Conservation (phyloP, 2,888 invertebrate species). For the Zeuzera pyrina region DNA sequence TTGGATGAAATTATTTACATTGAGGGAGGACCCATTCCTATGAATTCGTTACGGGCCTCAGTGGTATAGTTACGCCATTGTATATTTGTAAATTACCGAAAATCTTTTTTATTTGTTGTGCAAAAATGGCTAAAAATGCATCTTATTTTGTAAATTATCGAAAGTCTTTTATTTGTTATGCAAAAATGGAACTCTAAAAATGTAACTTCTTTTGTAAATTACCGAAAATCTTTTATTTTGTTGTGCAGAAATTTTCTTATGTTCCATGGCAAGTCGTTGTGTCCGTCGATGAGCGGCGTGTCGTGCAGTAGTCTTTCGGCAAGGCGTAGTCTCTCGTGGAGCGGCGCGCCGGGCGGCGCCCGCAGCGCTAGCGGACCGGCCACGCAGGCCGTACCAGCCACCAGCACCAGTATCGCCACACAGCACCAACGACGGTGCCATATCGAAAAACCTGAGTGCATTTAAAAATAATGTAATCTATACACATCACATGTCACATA, state of each 20-base stretch:
- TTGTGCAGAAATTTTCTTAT: slow-evolving; percentile 92
- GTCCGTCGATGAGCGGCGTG: slow-evolving; percentile 87
- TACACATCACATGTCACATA: neutral
- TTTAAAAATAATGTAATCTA: neutral
- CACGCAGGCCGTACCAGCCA: slow-evolving; percentile 85
- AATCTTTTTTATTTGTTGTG: too few relatives aligned
- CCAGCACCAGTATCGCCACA: slow-evolving; percentile 81
- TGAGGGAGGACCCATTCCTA: too few relatives aligned
- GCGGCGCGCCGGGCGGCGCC: slow-evolving; percentile 82
- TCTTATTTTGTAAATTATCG: too few relatives aligned
- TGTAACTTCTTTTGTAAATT: too few relatives aligned
- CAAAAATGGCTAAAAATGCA: too few relatives aligned
- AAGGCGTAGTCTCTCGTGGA: slow-evolving; percentile 82
- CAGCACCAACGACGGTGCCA: slow-evolving; percentile 82
- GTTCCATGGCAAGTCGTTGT: slow-evolving; percentile 94
- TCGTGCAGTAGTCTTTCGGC: slow-evolving; percentile 82
- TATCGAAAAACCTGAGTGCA: slow-evolving; percentile 42
- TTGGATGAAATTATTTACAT: too few relatives aligned
- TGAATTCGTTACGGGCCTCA: too few relatives aligned
- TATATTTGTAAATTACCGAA: too few relatives aligned
- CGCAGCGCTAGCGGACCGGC: slow-evolving; percentile 85
- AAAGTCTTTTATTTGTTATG: too few relatives aligned
- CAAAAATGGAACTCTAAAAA: too few relatives aligned
- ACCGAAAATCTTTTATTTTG: slow-evolving; percentile 87
- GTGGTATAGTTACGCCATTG: too few relatives aligned